Conservation (phyloP, 2,113 vertebrate species). For the Casuarius casuarius region DNA sequence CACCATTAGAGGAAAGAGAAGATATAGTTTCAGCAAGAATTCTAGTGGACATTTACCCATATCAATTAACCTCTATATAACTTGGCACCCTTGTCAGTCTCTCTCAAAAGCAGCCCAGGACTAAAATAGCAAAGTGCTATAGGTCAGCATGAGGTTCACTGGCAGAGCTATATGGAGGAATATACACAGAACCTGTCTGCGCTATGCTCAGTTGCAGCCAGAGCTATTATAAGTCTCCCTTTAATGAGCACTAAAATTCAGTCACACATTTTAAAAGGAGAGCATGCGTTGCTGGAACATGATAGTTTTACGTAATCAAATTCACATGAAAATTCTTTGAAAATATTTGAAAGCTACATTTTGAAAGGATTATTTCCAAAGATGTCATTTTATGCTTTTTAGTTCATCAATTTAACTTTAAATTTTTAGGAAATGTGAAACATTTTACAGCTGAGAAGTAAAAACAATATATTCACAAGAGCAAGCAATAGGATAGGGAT, state of each 20-base stretch:
- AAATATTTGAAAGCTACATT: background rate
- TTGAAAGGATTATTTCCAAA: background rate
- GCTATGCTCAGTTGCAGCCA: conserved; percentile 6
- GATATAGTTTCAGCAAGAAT: conserved; percentile 51
- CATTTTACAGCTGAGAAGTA: background rate
- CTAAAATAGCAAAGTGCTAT: conserved; percentile 61
- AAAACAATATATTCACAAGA: background rate
- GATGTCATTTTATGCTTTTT: background rate
- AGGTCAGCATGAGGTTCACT: conserved; percentile 62
- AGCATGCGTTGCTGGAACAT: background rate
- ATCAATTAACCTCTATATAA: conserved; percentile 65
- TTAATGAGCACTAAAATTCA: conserved; percentile 58
- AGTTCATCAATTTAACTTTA: background rate
- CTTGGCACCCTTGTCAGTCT: conserved; percentile 55
- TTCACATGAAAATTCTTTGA: background rate
- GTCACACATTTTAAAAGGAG: conserved; percentile 26
- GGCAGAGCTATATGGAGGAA: conserved; percentile 6
- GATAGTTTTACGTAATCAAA: background rate
- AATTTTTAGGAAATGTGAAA: background rate
- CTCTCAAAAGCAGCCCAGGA: conserved; percentile 59
- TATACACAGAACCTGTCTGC: conserved; percentile 29
- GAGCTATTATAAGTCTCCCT: conserved; percentile 36
- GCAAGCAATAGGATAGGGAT: background rate
- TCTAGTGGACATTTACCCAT: conserved; percentile 46
- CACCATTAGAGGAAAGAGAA: conserved; percentile 39